Base-by-base conservation (phyloP, 92 coral and sea anemone species). In the Desmophyllum pertusum region DNA sequence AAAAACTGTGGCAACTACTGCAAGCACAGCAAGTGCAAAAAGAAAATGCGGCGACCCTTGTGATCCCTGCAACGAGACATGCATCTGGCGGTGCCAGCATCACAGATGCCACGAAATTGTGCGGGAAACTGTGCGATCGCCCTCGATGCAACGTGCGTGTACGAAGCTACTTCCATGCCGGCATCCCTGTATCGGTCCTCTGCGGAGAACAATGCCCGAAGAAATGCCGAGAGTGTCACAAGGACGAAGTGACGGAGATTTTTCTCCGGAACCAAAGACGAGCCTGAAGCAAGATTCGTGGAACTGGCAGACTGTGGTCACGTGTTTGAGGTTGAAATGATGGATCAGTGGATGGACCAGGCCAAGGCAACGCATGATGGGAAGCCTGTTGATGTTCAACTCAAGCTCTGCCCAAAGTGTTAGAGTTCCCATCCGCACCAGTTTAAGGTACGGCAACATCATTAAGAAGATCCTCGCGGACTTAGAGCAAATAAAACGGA, bases 201-300 rank as follows among this genome's bases (percentile, higher is more conserved):
- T 96, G 98, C 70, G 98, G 98, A 48, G 98, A 96, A 68, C 81
- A 64, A 35, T 96, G 98, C 78, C 98, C 98, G 10, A 87, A 78
- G 79, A 94, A 94, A 78, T 96, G 98, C 85, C 90, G 98, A 66
- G 88, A 83, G 27, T 96, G 98, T 43, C 51, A 94, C 79, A 87
- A 90, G 77, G 96, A 92, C 39, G 98, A 94, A 31, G 95, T 92
- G 37, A 90, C 95, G 4, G 93, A 86, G 81, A 89, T 92, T 25
- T 53, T 89, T 37, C 90, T 92, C n/a, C 73, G 98, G 98, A 46
- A 74, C 79, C 64, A 94, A 95, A 86, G 97, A 87, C 61, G 92
- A 91, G 33, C 82, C 86, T 18, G 90, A 81, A 35, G 98, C 98
- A 8, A 84, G 95, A 37, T 95, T 95, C 63, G 86, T 95, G n/a